Percentiles rank a stretch among this genome's conserved stretches.
phyloP scores from a whole-genome alignment of 2,797 vertebrate species.

The Hephaestus fuliginosus region DNA sequence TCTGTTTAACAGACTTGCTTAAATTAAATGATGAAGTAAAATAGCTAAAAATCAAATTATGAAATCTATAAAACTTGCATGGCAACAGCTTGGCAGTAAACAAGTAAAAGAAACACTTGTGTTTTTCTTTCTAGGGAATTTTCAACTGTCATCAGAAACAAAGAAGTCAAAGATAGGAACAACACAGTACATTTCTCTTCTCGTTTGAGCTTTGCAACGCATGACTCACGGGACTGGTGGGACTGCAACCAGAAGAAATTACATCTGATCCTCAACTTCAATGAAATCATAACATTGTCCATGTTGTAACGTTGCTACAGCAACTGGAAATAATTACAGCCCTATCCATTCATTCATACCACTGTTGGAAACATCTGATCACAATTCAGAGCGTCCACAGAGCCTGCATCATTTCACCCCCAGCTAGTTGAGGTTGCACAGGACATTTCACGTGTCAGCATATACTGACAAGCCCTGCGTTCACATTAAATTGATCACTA shows the following conservation, averaged over 20 bases:
- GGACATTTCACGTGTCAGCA: constrained; percentile 23
- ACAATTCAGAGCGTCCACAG: constrained; percentile 53
- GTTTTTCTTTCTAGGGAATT: neutral
- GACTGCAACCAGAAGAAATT: constrained; percentile 51
- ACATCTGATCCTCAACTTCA: constrained; percentile 61
- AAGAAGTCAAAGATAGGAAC: constrained; percentile 30
- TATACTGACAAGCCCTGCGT: neutral
- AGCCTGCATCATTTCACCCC: constrained; percentile 36
- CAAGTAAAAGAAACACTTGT: neutral
- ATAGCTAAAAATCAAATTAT: neutral
- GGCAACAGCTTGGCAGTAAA: neutral
- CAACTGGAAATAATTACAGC: constrained; percentile 80
- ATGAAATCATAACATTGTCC: constrained; percentile 68
- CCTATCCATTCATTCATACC: constrained; percentile 54
- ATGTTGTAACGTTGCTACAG: constrained; percentile 73
- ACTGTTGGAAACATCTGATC: constrained; percentile 73
- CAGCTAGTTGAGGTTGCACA: constrained; percentile 17
- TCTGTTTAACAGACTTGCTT: neutral
- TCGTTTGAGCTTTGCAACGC: constrained; percentile 27
- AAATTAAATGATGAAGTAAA: neutral
- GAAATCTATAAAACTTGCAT: constrained; percentile 2
- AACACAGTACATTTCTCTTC: neutral
- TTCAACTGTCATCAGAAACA: neutral
- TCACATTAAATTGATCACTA: neutral
- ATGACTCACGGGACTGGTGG: constrained; percentile 56